A percentile compares a stretch with the other conserved stretches of the same genome.
Conservation (phyloP, 2,888 invertebrate genomes). For the Leptopilina myrica region DNA sequence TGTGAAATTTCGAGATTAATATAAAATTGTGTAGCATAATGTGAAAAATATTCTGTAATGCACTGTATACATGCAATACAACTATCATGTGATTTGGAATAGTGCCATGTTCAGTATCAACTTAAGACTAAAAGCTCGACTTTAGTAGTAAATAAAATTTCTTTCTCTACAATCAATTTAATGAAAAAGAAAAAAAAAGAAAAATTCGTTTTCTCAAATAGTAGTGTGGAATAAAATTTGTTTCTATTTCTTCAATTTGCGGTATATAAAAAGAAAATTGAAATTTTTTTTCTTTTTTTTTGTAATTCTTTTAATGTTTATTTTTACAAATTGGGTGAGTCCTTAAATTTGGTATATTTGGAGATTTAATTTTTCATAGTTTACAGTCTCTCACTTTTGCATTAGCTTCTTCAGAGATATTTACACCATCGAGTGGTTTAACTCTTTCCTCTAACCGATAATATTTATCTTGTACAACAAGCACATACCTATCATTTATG, state of each 20-base stretch:
- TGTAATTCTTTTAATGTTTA: constrained; percentile 21
- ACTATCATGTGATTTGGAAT: constrained; percentile 65
- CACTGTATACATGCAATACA: constrained; percentile 41
- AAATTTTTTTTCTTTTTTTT: neutral
- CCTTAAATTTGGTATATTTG: constrained; percentile 31
- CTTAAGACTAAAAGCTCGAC: constrained; percentile 56
- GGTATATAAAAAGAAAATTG: too few relatives aligned
- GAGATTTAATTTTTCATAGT: constrained; percentile 43
- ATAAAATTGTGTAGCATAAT: constrained; percentile 25
- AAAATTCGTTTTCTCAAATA: neutral
- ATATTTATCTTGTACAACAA: constrained; percentile 61
- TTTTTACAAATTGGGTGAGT: constrained; percentile 3
- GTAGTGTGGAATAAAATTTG: neutral
- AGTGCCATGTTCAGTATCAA: constrained; percentile 56
- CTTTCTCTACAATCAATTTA: constrained; percentile 35
- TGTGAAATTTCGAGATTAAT: constrained; percentile 10
- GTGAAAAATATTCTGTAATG: constrained; percentile 46
- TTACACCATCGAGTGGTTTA: constrained; percentile 66
- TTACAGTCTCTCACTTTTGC: constrained; percentile 42
- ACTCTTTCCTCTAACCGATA: constrained; percentile 60
- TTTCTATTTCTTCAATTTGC: neutral
- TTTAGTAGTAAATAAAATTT: constrained; percentile 32
- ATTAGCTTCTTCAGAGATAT: constrained; percentile 58
- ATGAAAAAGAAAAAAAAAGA: neutral
- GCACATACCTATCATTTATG: constrained; percentile 40